phyloP scores from a whole-genome alignment of 64 coral and sea anemone species.

The Cladopsammia gracilis region DNA sequence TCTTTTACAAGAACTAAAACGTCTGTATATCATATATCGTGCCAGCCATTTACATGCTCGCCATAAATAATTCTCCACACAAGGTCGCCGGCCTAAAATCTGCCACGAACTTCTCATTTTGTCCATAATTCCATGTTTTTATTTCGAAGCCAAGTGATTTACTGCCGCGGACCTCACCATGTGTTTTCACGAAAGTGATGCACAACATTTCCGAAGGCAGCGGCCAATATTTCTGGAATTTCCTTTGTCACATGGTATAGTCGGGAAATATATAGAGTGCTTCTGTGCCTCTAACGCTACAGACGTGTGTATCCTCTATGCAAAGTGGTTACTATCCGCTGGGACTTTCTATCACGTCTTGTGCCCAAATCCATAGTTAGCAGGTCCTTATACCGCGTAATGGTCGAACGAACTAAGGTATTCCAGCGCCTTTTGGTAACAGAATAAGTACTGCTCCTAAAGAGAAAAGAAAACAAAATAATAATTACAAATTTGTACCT shows the following conservation, averaged over 20 bases:
- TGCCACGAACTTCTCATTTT: neutral
- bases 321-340: neutral
- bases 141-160: neutral
- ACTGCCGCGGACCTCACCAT: neutral
- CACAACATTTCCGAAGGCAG: too few species aligned
- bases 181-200: too few species aligned
- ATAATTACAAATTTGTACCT: neutral
- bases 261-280: neutral
- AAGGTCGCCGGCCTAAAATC: neutral
- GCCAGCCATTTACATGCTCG: neutral
- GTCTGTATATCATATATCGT: neutral
- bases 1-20: neutral
- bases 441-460: constrained; percentile 94
- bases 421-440: constrained; percentile 92
- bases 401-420: constrained; percentile 96
- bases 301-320: neutral
- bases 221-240: neutral
- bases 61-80: constrained; percentile 19
- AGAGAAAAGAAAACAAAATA: neutral
- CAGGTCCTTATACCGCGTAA: constrained; percentile 73
- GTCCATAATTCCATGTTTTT: too few species aligned
- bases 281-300: neutral
- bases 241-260: neutral
- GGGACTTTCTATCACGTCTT: neutral
- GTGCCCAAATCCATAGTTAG: neutral